phyloP scores from a whole-genome alignment of 2,113 vertebrate genomes.

The Hemichromis elongatus region DNA sequence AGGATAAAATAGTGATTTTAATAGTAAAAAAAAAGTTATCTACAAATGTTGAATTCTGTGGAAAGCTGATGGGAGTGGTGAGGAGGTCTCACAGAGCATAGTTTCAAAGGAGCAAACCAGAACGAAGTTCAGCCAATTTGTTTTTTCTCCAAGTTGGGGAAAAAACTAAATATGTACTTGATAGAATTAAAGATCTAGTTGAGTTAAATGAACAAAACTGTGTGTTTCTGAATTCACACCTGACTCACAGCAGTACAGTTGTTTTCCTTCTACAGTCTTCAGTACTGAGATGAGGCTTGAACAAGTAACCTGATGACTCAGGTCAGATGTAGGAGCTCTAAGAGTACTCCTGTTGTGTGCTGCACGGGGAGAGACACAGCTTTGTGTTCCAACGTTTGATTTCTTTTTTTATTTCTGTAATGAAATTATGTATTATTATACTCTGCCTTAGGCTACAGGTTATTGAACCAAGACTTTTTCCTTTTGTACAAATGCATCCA shows the following conservation, averaged over 20 bases:
- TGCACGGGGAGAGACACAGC: not conserved
- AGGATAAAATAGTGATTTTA: not conserved
- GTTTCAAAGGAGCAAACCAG: rapidly evolving
- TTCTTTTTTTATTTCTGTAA: not conserved
- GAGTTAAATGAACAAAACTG: rapidly evolving
- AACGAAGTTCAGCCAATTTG: not conserved
- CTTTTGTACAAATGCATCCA: not conserved
- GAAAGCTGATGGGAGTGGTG: not conserved
- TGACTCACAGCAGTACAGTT: not conserved
- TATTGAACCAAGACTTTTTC: not conserved
- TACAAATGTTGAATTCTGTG: not conserved
- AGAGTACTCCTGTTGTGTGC: not conserved
- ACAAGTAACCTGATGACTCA: not conserved
- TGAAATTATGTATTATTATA: no score
- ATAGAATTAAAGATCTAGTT: rapidly evolving
- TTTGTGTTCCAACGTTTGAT: not conserved
- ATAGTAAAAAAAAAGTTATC: not conserved
- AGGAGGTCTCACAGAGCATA: not conserved
- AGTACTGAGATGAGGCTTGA: not conserved
- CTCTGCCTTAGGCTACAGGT: not conserved
- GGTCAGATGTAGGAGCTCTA: not conserved
- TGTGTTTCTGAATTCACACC: rapidly evolving
- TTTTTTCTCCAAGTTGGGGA: not conserved
- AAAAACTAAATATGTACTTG: not conserved
- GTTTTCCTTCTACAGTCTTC: not conserved